Evolutionary conservation across 2,888 invertebrate genomes (phyloP), one percentile per base, ranked within the genome.

Genomic region (Germaria angustata): DNA sequence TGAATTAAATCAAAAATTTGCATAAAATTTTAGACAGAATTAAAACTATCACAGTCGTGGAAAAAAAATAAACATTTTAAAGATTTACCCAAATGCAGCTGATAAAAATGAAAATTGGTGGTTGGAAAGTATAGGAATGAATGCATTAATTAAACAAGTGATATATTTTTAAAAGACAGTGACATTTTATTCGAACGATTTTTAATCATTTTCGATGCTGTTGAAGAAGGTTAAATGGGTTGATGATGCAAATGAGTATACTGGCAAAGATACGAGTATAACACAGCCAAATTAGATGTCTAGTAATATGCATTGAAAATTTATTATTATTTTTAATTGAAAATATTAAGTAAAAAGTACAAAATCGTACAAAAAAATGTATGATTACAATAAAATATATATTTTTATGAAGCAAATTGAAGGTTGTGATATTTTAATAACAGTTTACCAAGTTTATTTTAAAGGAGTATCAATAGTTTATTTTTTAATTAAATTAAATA

Each of bases 11-110:
- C 32, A 41, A 20, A 46, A 57, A 72, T 79, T 65, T 36, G 28
- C 72, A 72, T 72, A 65, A 41, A 72, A 79, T 24, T 78, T 20
- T 65, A 15, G 46, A 11, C 1, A 20, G 57, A 46, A 76, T 49
- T 65, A 61, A 59, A 53, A 51, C 9, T 34, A 41, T 41, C 63
- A 53, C 17, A 49, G 17, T 9, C 7, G 17, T 4, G 22, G 9
- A 41, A 32, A 55, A 34, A 15, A 20, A 17, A 9, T 6, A 5
- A 32, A 32, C 5, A 13, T 24, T 44, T 57, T 57, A n/a, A 17
- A 53, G 32, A 32, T 22, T 24, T 68, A 22, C 4, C n/a, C 20
- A 46, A 15, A 44, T 71, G 1, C 36, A 22, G 28, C 13, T 49
- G n/a, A 51, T 51, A 39, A 17, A 39, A 72, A 72, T 61, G 59